phyloP scores from a whole-genome alignment of 2,113 vertebrate species.

The Phylloscopus whistleri region DNA sequence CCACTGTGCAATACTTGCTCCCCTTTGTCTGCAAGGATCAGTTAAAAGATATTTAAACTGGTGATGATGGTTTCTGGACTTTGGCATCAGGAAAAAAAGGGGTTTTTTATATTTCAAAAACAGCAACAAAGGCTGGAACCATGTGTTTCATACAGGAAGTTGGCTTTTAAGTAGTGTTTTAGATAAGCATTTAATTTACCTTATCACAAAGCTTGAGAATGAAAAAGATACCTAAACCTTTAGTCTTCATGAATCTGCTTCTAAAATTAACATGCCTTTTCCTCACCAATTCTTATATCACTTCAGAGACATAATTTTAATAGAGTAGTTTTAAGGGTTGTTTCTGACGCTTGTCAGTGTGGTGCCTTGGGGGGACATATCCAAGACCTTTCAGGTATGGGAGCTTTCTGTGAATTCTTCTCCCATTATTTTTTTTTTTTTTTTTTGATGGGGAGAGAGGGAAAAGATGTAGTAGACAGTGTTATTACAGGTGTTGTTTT shows the following conservation, averaged over 20 bases:
- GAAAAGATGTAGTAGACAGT: neutral
- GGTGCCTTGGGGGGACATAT: neutral
- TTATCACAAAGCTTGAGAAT: neutral
- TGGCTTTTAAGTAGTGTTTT: neutral
- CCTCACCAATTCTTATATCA: neutral
- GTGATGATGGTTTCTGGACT: neutral
- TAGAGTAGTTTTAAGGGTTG: neutral
- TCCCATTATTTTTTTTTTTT: neutral
- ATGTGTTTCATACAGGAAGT: neutral
- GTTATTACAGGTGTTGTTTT: neutral
- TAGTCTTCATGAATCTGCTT: neutral
- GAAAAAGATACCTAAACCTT: neutral
- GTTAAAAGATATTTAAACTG: neutral
- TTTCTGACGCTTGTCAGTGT: neutral
- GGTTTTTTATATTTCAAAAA: neutral
- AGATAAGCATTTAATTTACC: neutral
- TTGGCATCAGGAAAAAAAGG: slow-evolving; percentile 14
- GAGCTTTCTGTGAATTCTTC: neutral
- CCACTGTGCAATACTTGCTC: neutral
- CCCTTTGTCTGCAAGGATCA: neutral
- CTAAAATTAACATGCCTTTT: neutral
- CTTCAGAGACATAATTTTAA: neutral
- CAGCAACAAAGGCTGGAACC: neutral
- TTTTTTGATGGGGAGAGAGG: neutral
- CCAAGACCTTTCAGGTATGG: neutral